Conservation (phyloP, 2,797 vertebrate species). For the Anomalospiza imberbis region DNA sequence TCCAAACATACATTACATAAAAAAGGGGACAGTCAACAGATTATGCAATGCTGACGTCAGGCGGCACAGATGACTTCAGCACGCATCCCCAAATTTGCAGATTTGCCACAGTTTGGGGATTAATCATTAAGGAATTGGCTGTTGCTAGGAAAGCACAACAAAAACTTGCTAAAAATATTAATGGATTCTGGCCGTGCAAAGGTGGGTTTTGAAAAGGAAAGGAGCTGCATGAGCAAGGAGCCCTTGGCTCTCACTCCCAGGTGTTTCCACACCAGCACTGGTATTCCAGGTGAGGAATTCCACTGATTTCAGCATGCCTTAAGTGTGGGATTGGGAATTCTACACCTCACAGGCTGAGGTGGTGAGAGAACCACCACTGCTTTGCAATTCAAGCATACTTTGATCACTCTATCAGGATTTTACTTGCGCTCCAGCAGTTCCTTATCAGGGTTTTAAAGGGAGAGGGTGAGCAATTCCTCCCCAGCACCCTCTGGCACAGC, state of each 20-base stretch:
- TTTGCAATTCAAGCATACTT: not conserved
- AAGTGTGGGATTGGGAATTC: not conserved
- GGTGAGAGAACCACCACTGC: rapidly evolving
- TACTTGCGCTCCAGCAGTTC: not conserved
- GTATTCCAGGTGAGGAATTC: not conserved
- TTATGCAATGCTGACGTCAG: slow-evolving; percentile 48
- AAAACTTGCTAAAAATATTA: not conserved
- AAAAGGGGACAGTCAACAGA: slow-evolving; percentile 46
- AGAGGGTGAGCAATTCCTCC: not conserved
- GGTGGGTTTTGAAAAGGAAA: not conserved
- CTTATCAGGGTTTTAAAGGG: rapidly evolving
- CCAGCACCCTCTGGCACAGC: not conserved
- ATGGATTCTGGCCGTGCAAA: not conserved
- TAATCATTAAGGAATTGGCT: not conserved
- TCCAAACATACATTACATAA: slow-evolving; percentile 70
- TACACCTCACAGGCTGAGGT: not conserved
- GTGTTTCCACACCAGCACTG: not conserved
- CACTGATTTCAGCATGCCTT: not conserved
- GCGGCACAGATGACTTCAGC: not conserved
- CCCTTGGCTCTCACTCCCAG: not conserved
- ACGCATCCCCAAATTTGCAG: not conserved
- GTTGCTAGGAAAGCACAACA: not conserved
- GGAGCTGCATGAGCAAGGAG: not conserved
- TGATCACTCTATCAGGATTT: not conserved
- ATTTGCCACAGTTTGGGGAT: not conserved